A percentile compares a stretch with the other conserved stretches of the same genome.
Conservation (phyloP, 2,888 invertebrate genomes). For the Drosophila formosana region DNA sequence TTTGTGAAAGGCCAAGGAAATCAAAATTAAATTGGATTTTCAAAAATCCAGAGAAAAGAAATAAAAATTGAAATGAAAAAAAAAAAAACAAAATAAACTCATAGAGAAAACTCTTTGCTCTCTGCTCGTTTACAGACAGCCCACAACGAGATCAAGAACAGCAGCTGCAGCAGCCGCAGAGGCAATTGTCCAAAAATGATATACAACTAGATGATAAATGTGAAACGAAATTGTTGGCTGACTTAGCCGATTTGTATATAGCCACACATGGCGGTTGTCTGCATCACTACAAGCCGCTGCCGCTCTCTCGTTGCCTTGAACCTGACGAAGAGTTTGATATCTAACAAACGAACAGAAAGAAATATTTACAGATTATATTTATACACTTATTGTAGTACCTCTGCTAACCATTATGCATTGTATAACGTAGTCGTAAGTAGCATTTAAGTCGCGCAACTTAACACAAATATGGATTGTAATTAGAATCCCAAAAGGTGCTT, state of each 20-base stretch:
- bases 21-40: slow-evolving; percentile 16
- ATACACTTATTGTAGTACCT: slow-evolving; percentile 18
- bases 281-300: slow-evolving; percentile 63
- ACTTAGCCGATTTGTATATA: slow-evolving; percentile 73
- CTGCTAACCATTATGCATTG: slow-evolving; percentile 58
- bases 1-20: slow-evolving; percentile 21
- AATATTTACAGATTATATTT: slow-evolving; percentile 25
- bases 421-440: slow-evolving; percentile 57
- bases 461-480: slow-evolving; percentile 37
- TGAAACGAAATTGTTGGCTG: slow-evolving; percentile 51
- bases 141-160: slow-evolving; percentile 35
- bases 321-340: slow-evolving; percentile 66
- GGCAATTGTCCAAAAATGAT: slow-evolving; percentile 46
- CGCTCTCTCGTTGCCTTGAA: slow-evolving; percentile 29
- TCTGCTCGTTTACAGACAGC: slow-evolving; percentile 75
- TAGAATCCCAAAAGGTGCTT: slow-evolving; percentile 57
- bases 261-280: slow-evolving; percentile 80
- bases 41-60: slow-evolving; percentile 37
- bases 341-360: slow-evolving; percentile 28
- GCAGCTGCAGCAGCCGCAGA: slow-evolving; percentile 30
- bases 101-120: slow-evolving; percentile 67
- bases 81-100: slow-evolving; percentile 43
- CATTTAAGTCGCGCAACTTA: slow-evolving; percentile 54
- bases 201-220: slow-evolving; percentile 49
- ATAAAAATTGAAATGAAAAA: background rate